Conservation (phyloP, 2,797 vertebrate genomes). For the Glossophaga mutica region DNA sequence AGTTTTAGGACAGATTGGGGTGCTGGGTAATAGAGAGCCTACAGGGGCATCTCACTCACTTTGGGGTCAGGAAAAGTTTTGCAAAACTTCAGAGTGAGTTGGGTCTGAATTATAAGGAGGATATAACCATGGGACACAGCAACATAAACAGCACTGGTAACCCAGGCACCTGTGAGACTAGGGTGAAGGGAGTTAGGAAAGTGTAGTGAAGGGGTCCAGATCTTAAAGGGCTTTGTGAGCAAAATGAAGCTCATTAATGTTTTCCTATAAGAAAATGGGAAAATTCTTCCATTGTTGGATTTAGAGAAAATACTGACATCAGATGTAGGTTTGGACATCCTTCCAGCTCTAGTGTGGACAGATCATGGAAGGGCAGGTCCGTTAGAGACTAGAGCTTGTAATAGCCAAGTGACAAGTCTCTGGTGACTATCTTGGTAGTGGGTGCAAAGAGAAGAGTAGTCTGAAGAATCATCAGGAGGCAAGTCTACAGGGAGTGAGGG, state of each 20-base stretch:
- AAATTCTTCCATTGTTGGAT: background rate
- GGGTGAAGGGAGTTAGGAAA: background rate
- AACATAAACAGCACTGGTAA: background rate
- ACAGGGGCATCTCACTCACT: background rate
- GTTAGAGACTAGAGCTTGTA: background rate
- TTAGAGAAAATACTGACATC: background rate
- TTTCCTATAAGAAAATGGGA: background rate
- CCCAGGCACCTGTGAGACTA: background rate
- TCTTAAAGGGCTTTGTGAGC: background rate
- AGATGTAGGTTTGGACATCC: background rate
- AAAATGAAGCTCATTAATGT: background rate
- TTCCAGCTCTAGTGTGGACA: background rate
- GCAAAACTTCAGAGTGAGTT: background rate
- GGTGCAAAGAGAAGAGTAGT: background rate
- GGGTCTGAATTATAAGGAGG: background rate
- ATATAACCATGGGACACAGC: background rate
- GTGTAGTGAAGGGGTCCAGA: background rate
- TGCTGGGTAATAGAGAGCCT: background rate
- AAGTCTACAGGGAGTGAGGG: background rate
- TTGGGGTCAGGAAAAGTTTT: background rate
- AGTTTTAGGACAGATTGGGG: background rate
- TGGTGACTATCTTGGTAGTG: background rate
- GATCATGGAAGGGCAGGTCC: background rate
- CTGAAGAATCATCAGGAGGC: background rate
- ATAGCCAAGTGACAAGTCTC: background rate